Evolutionary conservation across 2,797 vertebrate genomes (phyloP).

Genomic region (Semaprochilodus insignis): DNA sequence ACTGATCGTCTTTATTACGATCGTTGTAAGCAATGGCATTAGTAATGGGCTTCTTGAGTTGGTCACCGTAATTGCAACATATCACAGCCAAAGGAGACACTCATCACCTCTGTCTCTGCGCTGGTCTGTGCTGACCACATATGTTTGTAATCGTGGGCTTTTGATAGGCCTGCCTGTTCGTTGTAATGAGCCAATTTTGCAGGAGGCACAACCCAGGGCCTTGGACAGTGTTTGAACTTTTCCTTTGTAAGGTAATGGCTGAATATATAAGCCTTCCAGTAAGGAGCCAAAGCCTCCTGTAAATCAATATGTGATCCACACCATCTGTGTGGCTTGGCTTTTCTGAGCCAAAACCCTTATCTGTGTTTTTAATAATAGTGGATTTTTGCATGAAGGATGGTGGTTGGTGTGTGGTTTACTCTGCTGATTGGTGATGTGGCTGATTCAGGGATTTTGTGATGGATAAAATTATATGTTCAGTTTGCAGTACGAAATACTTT

Average conservation of each 20-base stretch:
- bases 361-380: constrained; percentile 1
- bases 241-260: constrained; percentile 54
- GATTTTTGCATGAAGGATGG: not conserved
- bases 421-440: not conserved
- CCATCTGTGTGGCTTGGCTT: constrained; percentile 33
- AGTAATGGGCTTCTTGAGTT: not conserved
- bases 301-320: constrained; percentile 20
- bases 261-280: constrained; percentile 37
- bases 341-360: constrained; percentile 25
- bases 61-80: not conserved
- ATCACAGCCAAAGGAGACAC: not conserved
- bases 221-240: constrained; percentile 45
- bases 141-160: constrained; percentile 63
- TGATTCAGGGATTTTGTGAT: not conserved
- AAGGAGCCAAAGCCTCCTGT: constrained; percentile 34
- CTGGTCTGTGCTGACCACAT: constrained; percentile 42
- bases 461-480: not conserved
- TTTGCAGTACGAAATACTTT: not conserved
- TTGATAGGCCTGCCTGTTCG: constrained; percentile 43
- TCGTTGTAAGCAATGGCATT: not conserved
- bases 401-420: not conserved
- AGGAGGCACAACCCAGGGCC: constrained; percentile 44
- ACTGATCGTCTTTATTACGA: too few species aligned
- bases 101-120: not conserved
- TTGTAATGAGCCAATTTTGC: constrained; percentile 52